phyloP scores from a whole-genome alignment of 2,113 vertebrate genomes.

The Kryptolebias marmoratus region DNA sequence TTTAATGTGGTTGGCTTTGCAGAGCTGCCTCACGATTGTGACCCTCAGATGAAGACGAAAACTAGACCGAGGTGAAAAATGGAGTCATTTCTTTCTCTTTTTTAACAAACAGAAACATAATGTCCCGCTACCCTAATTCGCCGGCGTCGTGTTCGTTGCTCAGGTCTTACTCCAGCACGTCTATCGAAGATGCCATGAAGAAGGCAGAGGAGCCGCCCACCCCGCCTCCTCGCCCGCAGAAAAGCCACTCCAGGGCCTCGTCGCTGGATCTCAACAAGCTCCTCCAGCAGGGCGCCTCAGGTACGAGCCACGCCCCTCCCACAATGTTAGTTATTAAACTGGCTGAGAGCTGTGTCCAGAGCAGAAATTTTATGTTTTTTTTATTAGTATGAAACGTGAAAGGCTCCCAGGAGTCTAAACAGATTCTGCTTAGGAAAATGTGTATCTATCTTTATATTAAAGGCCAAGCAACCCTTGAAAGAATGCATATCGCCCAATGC shows the following conservation, averaged over 20 bases:
- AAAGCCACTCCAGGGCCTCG: constrained; percentile 95
- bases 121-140: neutral
- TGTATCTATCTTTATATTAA: neutral
- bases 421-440: constrained; percentile 11
- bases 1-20: constrained; percentile 16
- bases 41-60: constrained; percentile 70
- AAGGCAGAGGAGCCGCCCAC: constrained; percentile 93
- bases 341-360: constrained; percentile 9
- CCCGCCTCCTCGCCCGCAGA: constrained; percentile 93
- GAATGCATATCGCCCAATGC: too few relatives aligned
- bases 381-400: constrained; percentile 6
- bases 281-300: constrained; percentile 89
- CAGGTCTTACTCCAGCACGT: constrained; percentile 96
- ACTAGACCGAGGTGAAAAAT: constrained; percentile 75
- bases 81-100: too few relatives aligned
- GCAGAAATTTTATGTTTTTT: constrained; percentile 33
- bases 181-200: constrained; percentile 93
- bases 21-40: constrained; percentile 72
- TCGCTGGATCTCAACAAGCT: constrained; percentile 98
- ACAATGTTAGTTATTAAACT: neutral
- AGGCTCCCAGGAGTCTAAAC: neutral
- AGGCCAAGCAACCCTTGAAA: too few relatives aligned
- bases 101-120: neutral
- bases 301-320: constrained; percentile 60
- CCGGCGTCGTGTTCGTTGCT: neutral